A percentile compares a stretch with the other conserved stretches of the same genome.
Evolutionary conservation across 2,888 invertebrate species (phyloP).

Genomic region (Tachina grossa): DNA sequence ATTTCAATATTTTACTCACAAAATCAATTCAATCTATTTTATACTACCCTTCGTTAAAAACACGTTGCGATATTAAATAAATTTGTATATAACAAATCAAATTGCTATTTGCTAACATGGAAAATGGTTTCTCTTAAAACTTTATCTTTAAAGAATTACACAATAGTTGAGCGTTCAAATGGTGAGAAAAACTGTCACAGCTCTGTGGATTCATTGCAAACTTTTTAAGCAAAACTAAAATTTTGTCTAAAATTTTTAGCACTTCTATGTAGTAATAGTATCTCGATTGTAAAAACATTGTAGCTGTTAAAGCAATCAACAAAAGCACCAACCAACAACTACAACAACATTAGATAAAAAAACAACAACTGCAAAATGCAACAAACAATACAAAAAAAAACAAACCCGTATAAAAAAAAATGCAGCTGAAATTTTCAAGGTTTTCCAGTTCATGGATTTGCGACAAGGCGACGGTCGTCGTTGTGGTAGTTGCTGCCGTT

Average conservation of each 20-base stretch:
- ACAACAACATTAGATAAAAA: slow-evolving; percentile 21
- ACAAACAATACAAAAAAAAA: neutral
- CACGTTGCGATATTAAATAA: no score
- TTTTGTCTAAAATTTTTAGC: neutral
- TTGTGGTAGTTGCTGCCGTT: slow-evolving; percentile 51
- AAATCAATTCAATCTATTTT: no score
- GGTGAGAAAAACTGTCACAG: no score
- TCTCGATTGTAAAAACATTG: neutral
- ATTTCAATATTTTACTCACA: no score
- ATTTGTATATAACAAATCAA: no score
- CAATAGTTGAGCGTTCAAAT: no score
- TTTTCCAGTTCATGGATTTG: slow-evolving; percentile 79
- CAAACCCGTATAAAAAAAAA: slow-evolving; percentile 55
- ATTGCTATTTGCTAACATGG: no score
- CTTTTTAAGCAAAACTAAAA: neutral
- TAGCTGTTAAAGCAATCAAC: slow-evolving; percentile 7
- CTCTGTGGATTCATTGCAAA: neutral
- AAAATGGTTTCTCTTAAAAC: no score
- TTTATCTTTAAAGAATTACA: no score
- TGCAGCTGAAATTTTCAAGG: slow-evolving; percentile 79
- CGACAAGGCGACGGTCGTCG: slow-evolving; percentile 70
- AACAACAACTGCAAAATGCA: slow-evolving; percentile 7
- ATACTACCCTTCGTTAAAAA: no score
- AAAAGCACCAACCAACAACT: slow-evolving; percentile 26
- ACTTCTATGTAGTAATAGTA: neutral